phyloP scores from a whole-genome alignment of 2,113 vertebrate species.

The Chitala chitala region DNA sequence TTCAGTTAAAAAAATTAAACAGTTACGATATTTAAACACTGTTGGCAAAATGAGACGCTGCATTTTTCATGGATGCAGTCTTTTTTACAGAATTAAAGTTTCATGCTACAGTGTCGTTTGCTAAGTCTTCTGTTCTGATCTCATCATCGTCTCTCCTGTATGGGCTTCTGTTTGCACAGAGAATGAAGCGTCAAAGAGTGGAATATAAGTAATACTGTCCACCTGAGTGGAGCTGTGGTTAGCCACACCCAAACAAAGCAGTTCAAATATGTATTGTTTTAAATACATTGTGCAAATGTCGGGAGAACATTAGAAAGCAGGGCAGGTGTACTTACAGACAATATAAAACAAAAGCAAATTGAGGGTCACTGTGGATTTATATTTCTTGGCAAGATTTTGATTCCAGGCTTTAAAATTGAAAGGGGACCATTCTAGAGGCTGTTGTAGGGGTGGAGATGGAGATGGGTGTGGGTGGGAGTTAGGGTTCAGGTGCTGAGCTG shows the following conservation, averaged over 20 bases:
- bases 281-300: background rate
- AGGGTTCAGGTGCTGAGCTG: background rate
- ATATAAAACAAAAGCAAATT: too few relatives aligned
- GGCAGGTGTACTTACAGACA: background rate
- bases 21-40: conserved; percentile 53
- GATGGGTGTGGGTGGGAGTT: background rate
- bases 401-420: too few relatives aligned
- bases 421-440: background rate
- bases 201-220: background rate
- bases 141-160: conserved; percentile 12
- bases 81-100: conserved; percentile 47
- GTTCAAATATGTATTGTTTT: too few relatives aligned
- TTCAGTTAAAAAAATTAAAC: conserved; percentile 31
- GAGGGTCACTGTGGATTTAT: too few relatives aligned
- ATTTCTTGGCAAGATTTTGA: conserved; percentile 37
- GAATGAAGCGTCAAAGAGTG: background rate
- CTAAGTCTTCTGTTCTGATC: conserved; percentile 33
- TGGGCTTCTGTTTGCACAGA: background rate
- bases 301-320: conserved; percentile 17
- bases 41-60: conserved; percentile 46
- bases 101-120: conserved; percentile 42
- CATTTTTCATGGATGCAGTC: conserved; percentile 50
- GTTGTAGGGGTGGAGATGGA: background rate
- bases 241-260: conserved; percentile 39
- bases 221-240: conserved; percentile 18